phyloP scores from a whole-genome alignment of 1,140 invertebrate species.

The Drosophila quadrilineata region DNA sequence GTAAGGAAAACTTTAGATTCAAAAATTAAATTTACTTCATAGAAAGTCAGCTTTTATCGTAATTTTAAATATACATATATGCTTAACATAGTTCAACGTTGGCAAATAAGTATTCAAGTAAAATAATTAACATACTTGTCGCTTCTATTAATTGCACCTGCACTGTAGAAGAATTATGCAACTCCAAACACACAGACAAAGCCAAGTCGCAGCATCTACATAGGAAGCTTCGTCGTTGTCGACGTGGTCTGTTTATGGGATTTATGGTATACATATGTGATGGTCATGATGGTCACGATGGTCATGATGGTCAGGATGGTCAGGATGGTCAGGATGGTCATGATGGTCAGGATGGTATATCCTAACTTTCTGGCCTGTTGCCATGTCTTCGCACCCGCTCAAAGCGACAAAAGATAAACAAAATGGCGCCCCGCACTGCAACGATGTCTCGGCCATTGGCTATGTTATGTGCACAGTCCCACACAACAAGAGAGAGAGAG shows the following conservation, averaged over 20 bases:
- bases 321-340: background rate
- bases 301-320: background rate
- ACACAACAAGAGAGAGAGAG: no score
- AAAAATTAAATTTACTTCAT: no score
- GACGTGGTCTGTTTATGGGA: no score
- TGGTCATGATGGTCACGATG: background rate
- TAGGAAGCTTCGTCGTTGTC: background rate
- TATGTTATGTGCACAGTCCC: conserved; percentile 53
- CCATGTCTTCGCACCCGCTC: conserved; percentile 33
- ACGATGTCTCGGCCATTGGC: conserved; percentile 49
- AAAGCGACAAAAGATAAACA: conserved; percentile 73
- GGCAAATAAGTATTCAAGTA: no score
- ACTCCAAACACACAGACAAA: background rate
- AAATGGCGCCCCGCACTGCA: conserved; percentile 54
- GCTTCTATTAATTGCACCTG: no score
- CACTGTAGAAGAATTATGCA: background rate
- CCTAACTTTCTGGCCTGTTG: conserved; percentile 49
- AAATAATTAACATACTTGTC: no score
- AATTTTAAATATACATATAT: no score
- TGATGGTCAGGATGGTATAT: background rate
- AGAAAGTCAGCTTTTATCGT: no score
- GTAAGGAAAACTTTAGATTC: no score
- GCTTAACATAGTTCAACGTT: no score
- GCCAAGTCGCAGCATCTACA: background rate
- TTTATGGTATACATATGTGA: no score